Conservation (phyloP, 2,797 vertebrate species). For the Falco novaeseelandiae region DNA sequence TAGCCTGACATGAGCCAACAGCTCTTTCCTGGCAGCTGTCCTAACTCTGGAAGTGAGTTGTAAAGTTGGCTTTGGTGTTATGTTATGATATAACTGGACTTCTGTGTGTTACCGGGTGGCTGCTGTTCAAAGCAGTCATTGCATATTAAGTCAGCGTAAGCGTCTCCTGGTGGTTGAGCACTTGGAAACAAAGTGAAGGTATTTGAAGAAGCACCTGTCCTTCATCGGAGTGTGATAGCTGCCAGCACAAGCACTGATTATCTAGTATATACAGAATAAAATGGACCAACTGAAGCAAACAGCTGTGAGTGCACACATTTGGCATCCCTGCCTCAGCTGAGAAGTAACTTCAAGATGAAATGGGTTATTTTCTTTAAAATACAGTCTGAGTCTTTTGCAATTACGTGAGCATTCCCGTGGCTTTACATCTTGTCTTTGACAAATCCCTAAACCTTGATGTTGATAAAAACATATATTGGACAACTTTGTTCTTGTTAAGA, state of each 20-base stretch:
- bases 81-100: not conserved
- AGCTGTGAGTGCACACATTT: not conserved
- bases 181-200: not conserved
- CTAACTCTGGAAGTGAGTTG: not conserved
- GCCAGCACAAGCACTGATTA: not conserved
- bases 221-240: not conserved
- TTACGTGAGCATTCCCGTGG: not conserved
- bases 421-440: not conserved
- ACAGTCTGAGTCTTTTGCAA: not conserved
- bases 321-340: not conserved
- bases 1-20: rapidly evolving
- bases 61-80: not conserved
- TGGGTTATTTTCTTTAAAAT: not conserved
- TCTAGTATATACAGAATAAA: not conserved
- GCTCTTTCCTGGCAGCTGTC: not conserved
- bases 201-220: not conserved
- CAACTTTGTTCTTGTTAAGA: not conserved
- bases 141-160: rapidly evolving
- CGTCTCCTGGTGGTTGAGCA: not conserved
- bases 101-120: not conserved
- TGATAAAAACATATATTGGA: not conserved
- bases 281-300: not conserved
- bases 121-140: not conserved
- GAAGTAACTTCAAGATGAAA: not conserved
- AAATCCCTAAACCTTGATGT: not conserved